Evolutionary conservation across 2,888 invertebrate genomes (phyloP), one percentile per base, ranked within the genome.

Genomic region (Apamea crenata): DNA sequence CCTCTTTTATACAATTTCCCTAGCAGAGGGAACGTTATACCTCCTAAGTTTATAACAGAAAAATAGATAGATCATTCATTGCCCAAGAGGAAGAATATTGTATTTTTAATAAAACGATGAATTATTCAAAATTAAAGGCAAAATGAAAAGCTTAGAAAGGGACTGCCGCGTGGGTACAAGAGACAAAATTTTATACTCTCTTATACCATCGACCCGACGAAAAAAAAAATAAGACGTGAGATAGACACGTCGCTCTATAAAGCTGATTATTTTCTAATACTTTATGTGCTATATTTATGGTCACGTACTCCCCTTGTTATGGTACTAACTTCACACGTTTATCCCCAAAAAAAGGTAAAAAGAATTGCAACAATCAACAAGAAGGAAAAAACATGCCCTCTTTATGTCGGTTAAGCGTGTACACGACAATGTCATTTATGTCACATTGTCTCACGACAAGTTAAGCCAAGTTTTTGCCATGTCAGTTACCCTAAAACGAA

Each of bases 401-500:
- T 78, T 78, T 77, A 63, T 79, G 40, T 65, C 25, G 25, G 63
- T 29, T 73, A 50, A 66, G 70, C 63, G 32, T 53, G 66, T 75
- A 77, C 21, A 65, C 59, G n/a, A 72, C 78, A 81, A 53, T 66
- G 59, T 53, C 70, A 67, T 74, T 80, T 66, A 66, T 50, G 75
- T 79, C 50, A 85, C 67, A 71, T 73, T 83, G 73, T 77, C 71
- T 70, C 66, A 65, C 56, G 72, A 18, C 66, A 74, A 68, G 61
- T 61, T 53, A 25, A 32, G 56, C 36, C 50, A 69, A 83, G 67
- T 81, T 86, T 75, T 83, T 74, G 77, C 56, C 12, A 69, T 72
- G 67, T 70, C 79, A 78, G 74, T 87, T 80, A 79, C 59, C 44
- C 53, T 65, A 72, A 78, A 76, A 59, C 29, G 71, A 80, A 85